Evolutionary conservation across 2,113 vertebrate genomes (phyloP).

Genomic region (Gobio gobio): DNA sequence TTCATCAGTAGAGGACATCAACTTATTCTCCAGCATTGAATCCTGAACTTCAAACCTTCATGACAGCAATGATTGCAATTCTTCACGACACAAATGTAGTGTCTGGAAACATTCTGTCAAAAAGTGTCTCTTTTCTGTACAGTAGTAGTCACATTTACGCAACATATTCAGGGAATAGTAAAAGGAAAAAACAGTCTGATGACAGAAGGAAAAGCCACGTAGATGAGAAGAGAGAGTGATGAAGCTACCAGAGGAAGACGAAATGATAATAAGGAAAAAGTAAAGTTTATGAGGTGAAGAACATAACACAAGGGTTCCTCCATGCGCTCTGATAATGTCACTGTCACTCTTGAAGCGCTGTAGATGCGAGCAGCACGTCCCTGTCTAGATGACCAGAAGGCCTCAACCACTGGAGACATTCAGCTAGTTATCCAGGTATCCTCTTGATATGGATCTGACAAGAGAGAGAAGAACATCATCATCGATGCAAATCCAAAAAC

Average conservation of each 20-base stretch:
- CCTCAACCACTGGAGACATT: conserved; percentile 21
- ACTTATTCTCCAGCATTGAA: conserved; percentile 60
- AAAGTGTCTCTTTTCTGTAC: conserved; percentile 69
- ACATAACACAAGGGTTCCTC: conserved; percentile 58
- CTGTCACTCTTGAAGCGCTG: conserved; percentile 66
- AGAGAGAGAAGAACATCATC: conserved; percentile 47
- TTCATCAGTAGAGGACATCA: conserved; percentile 56
- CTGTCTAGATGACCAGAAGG: neutral
- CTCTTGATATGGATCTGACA: conserved; percentile 98
- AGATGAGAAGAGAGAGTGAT: neutral
- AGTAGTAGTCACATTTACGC: conserved; percentile 93
- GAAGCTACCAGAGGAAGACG: conserved; percentile 23
- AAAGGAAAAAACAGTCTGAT: conserved; percentile 63
- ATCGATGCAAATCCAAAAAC: neutral
- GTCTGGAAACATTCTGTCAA: conserved; percentile 33
- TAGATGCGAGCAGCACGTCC: conserved; percentile 53
- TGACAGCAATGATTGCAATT: conserved; percentile 38
- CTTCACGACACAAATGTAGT: conserved; percentile 21
- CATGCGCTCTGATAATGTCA: conserved; percentile 65
- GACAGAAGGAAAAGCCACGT: neutral
- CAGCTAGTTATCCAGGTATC: conserved; percentile 79
- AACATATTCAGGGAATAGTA: conserved; percentile 69
- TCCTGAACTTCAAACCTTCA: conserved; percentile 1
- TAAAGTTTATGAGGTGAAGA: conserved; percentile 25
- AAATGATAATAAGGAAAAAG: neutral